Base-by-base conservation (phyloP, 2,888 invertebrate species). In the Augiades crinisus region DNA sequence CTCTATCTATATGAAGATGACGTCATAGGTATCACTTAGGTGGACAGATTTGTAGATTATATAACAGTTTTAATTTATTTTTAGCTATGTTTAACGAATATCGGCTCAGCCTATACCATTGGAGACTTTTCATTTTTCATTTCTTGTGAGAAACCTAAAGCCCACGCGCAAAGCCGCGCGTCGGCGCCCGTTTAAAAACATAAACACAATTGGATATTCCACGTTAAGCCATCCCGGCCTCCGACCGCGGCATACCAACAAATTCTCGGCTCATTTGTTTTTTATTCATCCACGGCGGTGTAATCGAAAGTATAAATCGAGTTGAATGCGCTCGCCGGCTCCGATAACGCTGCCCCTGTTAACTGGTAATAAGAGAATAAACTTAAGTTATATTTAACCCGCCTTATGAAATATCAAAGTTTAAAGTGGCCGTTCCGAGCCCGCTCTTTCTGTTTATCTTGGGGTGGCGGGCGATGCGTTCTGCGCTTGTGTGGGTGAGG, bases 281-380 rank as follows among this genome's bases (percentile, higher is more conserved):
- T 88, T 88, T 88, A 88, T 86, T 87, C 86, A 83, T 80, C 79
- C 81, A 69, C 72, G 72, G 65, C 75, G 74, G 68, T 71, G 80
- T 88, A 89, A 89, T 89, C 88, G 88, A 89, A 89, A 87, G 81
- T 81, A 88, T 89, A 88, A 88, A 89, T 85, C 85, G 78, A 74
- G 71, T 79, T 74, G 82, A 82, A 81, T 78, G 78, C 83, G 72
- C 68, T 59, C 67, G 70, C 62, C 59, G 68, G 71, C 72, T 75
- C 80, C 80, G 84, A 83, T 84, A 84, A 75, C 80, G 70, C 74
- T 64, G 72, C 72, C 74, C 81, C 80, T 78, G 84, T 81, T 84
- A 81, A 77, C 82, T 72, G 71, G 81, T 83, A 84, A 87, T 86
- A 85, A 85, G 80, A 82, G 81, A 79, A 85, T 87, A 86, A 86